Evolutionary conservation across 1,140 invertebrate genomes (phyloP).

Genomic region (Ladona fulva): DNA sequence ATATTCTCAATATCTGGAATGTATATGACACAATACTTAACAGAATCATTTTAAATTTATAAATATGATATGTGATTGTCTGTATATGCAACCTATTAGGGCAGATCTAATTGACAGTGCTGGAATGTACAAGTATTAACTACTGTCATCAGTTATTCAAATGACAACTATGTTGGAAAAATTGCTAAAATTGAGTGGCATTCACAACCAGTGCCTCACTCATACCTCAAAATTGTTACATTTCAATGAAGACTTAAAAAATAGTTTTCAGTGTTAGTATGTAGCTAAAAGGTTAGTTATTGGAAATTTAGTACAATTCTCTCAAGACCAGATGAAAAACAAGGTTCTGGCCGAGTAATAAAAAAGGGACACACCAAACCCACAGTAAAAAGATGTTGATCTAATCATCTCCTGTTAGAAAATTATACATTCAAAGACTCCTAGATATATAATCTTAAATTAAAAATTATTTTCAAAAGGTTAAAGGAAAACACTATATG

Average conservation of each 20-base stretch:
- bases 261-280: background rate
- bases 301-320: background rate
- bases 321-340: background rate
- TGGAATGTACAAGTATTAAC: background rate
- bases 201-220: background rate
- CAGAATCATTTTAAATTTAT: background rate
- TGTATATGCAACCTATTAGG: conserved; percentile 5
- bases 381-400: no score
- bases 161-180: background rate
- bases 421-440: no score
- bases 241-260: background rate
- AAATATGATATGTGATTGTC: conserved; percentile 7
- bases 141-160: background rate
- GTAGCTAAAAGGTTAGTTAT: background rate
- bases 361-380: background rate
- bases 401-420: no score
- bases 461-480: no score
- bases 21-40: background rate
- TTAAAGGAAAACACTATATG: no score
- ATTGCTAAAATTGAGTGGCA: background rate
- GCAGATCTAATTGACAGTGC: conserved; percentile 8
- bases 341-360: background rate
- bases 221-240: background rate
- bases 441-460: no score
- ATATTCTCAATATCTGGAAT: background rate